phyloP scores from a whole-genome alignment of 2,113 vertebrate species.

The Caloenas nicobarica region DNA sequence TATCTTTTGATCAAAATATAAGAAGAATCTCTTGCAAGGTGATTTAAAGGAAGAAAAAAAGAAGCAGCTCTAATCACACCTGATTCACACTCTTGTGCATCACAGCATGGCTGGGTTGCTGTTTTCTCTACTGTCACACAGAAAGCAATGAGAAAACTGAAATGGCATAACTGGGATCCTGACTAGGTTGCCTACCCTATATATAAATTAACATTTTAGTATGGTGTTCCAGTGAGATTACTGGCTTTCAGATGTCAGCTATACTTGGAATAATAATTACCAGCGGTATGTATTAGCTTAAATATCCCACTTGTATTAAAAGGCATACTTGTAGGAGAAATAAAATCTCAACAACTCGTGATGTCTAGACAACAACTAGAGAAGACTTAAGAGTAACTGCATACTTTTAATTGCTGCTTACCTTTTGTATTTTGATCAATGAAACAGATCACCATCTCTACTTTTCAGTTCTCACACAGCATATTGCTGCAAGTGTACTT shows the following conservation, averaged over 20 bases:
- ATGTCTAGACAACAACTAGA: neutral
- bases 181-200: neutral
- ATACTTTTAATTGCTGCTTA: neutral
- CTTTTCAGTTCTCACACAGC: neutral
- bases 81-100: neutral
- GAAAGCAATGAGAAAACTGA: neutral
- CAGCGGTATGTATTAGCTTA: neutral
- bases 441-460: neutral
- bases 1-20: neutral
- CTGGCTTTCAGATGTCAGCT: neutral
- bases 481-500: neutral
- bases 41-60: neutral
- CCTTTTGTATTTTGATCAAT: neutral
- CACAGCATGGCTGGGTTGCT: neutral
- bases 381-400: neutral
- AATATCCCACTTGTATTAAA: neutral
- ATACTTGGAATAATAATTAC: neutral
- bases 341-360: neutral
- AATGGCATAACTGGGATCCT: neutral
- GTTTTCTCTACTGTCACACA: fast-evolving
- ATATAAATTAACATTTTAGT: neutral
- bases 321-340: neutral
- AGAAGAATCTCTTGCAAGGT: neutral
- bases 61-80: neutral
- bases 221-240: neutral